These are phyloP conservation scores for Dryas iulia DNA, from an alignment of 1,140 invertebrate genomes.

Conservation along the genomic window DNA sequence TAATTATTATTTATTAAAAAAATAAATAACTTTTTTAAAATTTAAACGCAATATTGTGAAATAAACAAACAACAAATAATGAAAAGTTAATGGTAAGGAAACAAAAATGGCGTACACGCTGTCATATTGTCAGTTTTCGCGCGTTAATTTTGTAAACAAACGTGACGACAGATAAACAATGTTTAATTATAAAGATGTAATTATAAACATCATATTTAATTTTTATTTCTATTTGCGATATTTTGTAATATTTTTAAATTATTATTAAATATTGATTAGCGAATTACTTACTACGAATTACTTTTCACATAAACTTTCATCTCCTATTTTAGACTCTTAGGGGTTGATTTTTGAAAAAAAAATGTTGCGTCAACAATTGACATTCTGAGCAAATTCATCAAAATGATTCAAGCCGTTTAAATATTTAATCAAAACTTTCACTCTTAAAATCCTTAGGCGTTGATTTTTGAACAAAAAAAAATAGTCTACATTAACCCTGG, in stretches of 20 bases:
- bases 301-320: too few relatives aligned
- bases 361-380: too few relatives aligned
- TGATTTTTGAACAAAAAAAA: too few relatives aligned
- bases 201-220: neutral
- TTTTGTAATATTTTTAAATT: neutral
- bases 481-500: too few relatives aligned
- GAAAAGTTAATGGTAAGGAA: slow-evolving; percentile 5
- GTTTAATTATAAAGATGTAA: neutral
- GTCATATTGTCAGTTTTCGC: slow-evolving; percentile 44
- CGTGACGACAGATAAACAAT: slow-evolving; percentile 6
- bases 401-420: too few relatives aligned
- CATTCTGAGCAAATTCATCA: too few relatives aligned
- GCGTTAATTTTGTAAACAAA: slow-evolving; percentile 29
- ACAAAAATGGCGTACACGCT: slow-evolving; percentile 36
- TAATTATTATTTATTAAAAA: neutral
- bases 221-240: neutral
- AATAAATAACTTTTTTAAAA: neutral
- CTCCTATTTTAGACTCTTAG: too few relatives aligned
- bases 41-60: neutral
- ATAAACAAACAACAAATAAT: neutral
- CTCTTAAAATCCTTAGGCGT: too few relatives aligned
- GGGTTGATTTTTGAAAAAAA: too few relatives aligned
- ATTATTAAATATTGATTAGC: too few relatives aligned
- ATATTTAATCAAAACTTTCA: too few relatives aligned
- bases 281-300: too few relatives aligned